phyloP scores from a whole-genome alignment of 2,113 vertebrate genomes.

The Puffinus mauretanicus region DNA sequence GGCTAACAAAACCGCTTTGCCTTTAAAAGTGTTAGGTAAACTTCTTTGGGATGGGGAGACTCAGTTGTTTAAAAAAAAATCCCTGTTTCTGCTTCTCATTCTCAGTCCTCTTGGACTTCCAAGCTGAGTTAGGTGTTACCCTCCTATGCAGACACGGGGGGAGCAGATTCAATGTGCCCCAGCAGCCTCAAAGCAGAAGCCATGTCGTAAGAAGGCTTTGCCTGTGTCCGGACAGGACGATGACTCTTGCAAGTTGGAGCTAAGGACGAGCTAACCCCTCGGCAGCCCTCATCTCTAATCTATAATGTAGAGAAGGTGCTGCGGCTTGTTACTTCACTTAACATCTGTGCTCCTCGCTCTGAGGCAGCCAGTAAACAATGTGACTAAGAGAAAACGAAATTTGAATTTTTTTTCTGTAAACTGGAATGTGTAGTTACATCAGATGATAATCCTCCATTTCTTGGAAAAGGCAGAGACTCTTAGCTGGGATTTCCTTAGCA shows the following conservation, averaged over 20 bases:
- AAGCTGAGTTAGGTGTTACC: background rate
- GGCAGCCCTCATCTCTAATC: background rate
- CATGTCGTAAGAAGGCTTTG: background rate
- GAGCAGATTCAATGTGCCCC: background rate
- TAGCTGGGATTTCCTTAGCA: background rate
- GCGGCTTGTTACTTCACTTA: background rate
- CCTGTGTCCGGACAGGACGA: background rate
- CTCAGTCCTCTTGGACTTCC: background rate
- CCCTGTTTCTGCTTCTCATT: background rate
- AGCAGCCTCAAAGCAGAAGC: background rate
- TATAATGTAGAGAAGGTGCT: background rate
- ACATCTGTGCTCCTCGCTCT: background rate
- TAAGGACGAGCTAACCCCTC: background rate
- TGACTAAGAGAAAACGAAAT: background rate
- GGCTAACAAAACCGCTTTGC: background rate
- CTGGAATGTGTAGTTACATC: background rate
- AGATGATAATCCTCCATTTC: background rate
- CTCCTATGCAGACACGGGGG: background rate
- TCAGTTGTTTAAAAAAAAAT: background rate
- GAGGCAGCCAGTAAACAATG: background rate
- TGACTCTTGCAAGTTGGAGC: background rate
- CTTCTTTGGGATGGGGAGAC: background rate
- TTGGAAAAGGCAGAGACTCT: background rate
- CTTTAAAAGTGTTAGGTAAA: background rate
- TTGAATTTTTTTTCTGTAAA: background rate